These are phyloP conservation scores for Delia radicum DNA, from an alignment of 1,140 invertebrate genomes.

Conservation along the genomic window DNA sequence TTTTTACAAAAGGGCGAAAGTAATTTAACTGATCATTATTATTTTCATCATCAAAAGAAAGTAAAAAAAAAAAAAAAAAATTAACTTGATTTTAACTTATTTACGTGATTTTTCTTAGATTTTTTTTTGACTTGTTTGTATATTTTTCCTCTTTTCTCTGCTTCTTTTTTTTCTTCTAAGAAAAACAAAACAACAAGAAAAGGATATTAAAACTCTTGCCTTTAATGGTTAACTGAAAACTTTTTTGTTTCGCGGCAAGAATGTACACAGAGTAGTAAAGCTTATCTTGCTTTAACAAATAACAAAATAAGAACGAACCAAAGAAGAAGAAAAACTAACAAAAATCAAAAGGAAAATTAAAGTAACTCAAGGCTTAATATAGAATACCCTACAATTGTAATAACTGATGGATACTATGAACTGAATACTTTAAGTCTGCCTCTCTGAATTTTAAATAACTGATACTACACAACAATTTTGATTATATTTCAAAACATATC, in stretches of 20 bases:
- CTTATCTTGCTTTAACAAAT: neutral
- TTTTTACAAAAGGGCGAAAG: neutral
- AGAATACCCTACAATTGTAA: no score
- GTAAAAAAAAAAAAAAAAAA: neutral
- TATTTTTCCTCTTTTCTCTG: neutral
- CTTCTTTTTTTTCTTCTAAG: neutral
- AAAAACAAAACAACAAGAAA: neutral
- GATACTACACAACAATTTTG: no score
- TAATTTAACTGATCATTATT: slow-evolving; percentile 1
- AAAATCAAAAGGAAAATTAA: neutral
- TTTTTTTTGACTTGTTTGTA: no score
- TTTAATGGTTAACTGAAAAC: neutral
- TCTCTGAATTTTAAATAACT: no score
- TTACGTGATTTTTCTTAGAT: neutral
- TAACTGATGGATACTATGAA: no score
- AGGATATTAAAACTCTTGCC: slow-evolving; percentile 1
- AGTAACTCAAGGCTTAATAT: no score
- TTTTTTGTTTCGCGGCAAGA: neutral
- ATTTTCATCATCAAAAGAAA: neutral
- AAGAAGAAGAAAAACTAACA: neutral
- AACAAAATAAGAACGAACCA: neutral
- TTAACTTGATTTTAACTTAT: neutral
- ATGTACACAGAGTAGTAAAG: neutral
- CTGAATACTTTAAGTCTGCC: no score
- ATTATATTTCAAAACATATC: no score